phyloP scores from a whole-genome alignment of 92 coral and sea anemone species.

The Desmophyllum pertusum region DNA sequence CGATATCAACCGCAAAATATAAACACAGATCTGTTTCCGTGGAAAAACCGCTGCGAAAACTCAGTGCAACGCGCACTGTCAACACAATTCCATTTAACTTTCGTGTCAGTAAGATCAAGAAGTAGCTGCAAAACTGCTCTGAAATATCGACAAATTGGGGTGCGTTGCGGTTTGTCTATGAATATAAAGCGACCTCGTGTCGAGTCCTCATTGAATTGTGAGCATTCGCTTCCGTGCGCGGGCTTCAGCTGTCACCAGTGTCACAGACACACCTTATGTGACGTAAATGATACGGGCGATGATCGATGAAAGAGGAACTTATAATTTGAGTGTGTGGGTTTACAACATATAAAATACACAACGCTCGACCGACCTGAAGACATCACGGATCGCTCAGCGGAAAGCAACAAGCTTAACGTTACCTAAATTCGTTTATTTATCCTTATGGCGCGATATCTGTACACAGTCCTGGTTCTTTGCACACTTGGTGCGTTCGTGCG shows the following conservation, averaged over 20 bases:
- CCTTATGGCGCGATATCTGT: background rate
- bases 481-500: background rate
- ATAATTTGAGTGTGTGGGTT: background rate
- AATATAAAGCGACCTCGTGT: background rate
- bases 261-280: slow-evolving; percentile 13
- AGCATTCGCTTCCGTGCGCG: background rate
- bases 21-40: slow-evolving; percentile 1
- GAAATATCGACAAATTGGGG: background rate
- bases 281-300: slow-evolving; percentile 12
- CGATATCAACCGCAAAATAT: background rate
- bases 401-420: background rate
- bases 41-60: background rate
- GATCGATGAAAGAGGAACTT: background rate
- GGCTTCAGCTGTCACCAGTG: background rate
- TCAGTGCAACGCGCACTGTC: background rate
- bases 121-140: background rate
- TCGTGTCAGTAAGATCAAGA: background rate
- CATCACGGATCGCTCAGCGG: background rate
- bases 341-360: background rate
- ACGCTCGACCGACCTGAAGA: background rate
- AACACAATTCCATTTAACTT: background rate
- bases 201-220: background rate
- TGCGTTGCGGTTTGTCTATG: background rate
- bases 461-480: slow-evolving; percentile 3
- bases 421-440: background rate